Conservation (phyloP, 2,888 invertebrate species). For the Oxyteleia sp. region DNA sequence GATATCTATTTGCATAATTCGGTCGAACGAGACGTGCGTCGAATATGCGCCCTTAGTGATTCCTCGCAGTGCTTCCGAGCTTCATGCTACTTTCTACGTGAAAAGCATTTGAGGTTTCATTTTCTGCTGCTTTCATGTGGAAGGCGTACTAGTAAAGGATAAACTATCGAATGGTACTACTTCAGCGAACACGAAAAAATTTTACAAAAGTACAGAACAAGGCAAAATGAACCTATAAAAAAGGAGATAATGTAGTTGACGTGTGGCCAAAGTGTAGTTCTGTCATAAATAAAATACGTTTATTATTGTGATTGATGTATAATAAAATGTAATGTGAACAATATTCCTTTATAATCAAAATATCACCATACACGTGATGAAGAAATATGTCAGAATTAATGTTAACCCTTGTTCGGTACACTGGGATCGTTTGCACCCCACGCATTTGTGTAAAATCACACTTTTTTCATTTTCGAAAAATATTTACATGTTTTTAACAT, state of each 20-base stretch:
- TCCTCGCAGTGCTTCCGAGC: constrained; percentile 56
- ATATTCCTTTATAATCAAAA: no score
- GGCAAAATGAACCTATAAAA: neutral
- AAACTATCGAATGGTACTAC: constrained; percentile 3
- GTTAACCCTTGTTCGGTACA: no score
- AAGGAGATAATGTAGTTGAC: neutral
- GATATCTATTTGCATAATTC: constrained; percentile 81
- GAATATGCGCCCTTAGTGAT: constrained; percentile 67
- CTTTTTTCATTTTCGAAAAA: no score
- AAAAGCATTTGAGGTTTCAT: constrained; percentile 66
- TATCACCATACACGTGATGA: no score
- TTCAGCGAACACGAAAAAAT: constrained; percentile 19
- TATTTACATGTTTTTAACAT: no score
- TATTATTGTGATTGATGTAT: no score
- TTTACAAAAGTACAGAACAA: neutral
- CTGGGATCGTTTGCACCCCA: no score
- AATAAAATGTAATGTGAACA: no score
- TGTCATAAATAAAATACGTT: no score
- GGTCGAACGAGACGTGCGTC: constrained; percentile 73
- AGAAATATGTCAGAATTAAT: no score
- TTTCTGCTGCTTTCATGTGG: constrained; percentile 40
- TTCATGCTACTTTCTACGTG: constrained; percentile 73
- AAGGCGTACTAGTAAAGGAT: constrained; percentile 21
- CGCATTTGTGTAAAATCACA: no score
- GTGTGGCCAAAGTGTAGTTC: no score